Evolutionary conservation across 2,888 invertebrate genomes (phyloP), one percentile per base, ranked within the genome.

Genomic region (Sceliomorpha sp.): DNA sequence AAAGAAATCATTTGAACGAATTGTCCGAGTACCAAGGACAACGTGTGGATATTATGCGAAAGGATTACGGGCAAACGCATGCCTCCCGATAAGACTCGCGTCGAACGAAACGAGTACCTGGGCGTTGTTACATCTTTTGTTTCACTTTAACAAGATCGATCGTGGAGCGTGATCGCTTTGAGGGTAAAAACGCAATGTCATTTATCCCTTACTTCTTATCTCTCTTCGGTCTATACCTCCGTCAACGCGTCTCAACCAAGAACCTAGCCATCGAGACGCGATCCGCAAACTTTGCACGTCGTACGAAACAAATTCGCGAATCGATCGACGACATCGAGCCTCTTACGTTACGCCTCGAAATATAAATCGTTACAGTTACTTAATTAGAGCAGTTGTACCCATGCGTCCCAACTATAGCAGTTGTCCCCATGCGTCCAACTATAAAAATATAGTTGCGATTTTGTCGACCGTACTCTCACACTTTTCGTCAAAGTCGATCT

Each of bases 1-100:
- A 87, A 86, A 86, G 71, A 77, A 77, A 80, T 74, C 47, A 67
- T 56, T 48, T 71, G 36, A 71, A 53, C 60, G 55, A 68, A 60
- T 60, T 68, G 56, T 60, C 68, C 68, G 51, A 68, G 36, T 62
- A 62, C 51, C 56, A 62, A 62, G 68, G 68, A 68, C 62, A 68
- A 68, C 42, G 45, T 68, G 60, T 53, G 60, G 50, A 44, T 68
- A 62, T 59, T 53, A 62, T 53, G 58, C 62, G 62, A 58, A 69
- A 62, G 56, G 56, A 56, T 68, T 56, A 62, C 59, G 62, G 51
- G 58, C 62, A 62, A 58, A 68, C 68, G 68, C 68, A 37, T 60
- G 53, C 60, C 59, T 68, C 59, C 36, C 50, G 59, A 53, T 47
- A 66, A 66, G 40, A 60, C 59, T 60, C 45, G 67, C 48, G 59